A percentile compares a stretch with the other conserved stretches of the same genome.
phyloP scores from a whole-genome alignment of 2,797 vertebrate species.

The Epinephelus malabaricus region DNA sequence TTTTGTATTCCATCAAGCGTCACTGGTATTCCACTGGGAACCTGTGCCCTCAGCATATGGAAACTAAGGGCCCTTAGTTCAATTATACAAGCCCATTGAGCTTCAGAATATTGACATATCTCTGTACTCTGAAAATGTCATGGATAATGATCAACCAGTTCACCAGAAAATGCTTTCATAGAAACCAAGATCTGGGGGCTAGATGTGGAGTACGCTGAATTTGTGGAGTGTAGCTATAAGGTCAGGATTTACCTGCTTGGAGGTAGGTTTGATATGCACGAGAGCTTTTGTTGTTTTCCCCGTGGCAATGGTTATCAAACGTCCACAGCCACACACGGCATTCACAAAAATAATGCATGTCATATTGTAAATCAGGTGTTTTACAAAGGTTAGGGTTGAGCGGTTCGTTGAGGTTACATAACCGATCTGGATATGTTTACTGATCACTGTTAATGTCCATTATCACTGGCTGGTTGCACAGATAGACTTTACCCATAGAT shows the following conservation, averaged over 20 bases:
- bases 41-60: conserved; percentile 76
- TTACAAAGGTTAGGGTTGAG: conserved; percentile 37
- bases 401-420: conserved; percentile 36
- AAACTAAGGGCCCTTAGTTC: conserved; percentile 78
- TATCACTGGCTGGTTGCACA: conserved; percentile 55
- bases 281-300: conserved; percentile 30
- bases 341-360: conserved; percentile 24
- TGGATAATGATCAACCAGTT: conserved; percentile 81
- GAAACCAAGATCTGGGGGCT: conserved; percentile 66
- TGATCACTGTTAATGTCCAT: conserved; percentile 75
- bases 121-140: conserved; percentile 81
- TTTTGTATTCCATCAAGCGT: conserved; percentile 80
- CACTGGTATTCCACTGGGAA: conserved; percentile 80
- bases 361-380: conserved; percentile 41
- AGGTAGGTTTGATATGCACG: conserved; percentile 29
- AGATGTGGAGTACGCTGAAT: conserved; percentile 49
- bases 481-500: conserved; percentile 42
- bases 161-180: conserved; percentile 72
- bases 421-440: conserved; percentile 44
- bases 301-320: conserved; percentile 21
- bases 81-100: conserved; percentile 82
- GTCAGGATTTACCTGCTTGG: conserved; percentile 60
- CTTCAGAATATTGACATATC: conserved; percentile 84
- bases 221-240: conserved; percentile 55
- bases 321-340: neutral